A percentile compares a stretch with the other conserved stretches of the same genome.
These are phyloP conservation scores for Camelus dromedarius DNA, from an alignment of 2,113 vertebrate species.

Conservation along the genomic window DNA sequence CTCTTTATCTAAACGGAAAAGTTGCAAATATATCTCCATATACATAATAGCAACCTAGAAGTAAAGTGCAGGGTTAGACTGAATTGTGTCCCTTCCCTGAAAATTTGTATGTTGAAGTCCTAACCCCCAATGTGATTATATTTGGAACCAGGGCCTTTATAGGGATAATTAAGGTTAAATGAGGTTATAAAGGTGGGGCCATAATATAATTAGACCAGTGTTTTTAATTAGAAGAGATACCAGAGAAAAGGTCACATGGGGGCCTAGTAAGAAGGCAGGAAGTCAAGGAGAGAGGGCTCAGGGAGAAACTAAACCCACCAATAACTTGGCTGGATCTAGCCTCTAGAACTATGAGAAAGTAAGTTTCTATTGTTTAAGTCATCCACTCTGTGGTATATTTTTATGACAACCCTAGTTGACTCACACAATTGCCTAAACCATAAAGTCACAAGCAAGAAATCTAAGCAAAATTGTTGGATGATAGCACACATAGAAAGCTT, in stretches of 20 bases:
- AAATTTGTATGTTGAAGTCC: background rate
- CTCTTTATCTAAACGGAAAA: background rate
- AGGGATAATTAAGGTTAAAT: background rate
- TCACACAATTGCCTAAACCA: fast-evolving
- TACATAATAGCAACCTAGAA: background rate
- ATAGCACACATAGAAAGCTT: background rate
- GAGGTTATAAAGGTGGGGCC: background rate
- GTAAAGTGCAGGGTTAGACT: background rate
- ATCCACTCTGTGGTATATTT: background rate
- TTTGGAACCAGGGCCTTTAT: background rate
- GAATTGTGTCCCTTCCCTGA: background rate
- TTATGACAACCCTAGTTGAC: background rate
- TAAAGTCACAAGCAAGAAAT: background rate
- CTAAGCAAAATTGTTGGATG: background rate
- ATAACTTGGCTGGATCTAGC: fast-evolving
- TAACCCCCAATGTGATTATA: background rate
- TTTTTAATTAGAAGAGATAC: background rate
- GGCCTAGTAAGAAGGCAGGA: background rate
- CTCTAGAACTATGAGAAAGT: background rate
- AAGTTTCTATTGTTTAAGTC: background rate
- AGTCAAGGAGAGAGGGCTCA: background rate
- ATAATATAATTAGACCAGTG: background rate
- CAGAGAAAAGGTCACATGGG: background rate
- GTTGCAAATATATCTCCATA: background rate
- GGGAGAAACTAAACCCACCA: background rate